Percentiles rank a stretch among this genome's conserved stretches.
Conservation (phyloP, 2,113 vertebrate species). For the Boulengeromyrus knoepffleri region DNA sequence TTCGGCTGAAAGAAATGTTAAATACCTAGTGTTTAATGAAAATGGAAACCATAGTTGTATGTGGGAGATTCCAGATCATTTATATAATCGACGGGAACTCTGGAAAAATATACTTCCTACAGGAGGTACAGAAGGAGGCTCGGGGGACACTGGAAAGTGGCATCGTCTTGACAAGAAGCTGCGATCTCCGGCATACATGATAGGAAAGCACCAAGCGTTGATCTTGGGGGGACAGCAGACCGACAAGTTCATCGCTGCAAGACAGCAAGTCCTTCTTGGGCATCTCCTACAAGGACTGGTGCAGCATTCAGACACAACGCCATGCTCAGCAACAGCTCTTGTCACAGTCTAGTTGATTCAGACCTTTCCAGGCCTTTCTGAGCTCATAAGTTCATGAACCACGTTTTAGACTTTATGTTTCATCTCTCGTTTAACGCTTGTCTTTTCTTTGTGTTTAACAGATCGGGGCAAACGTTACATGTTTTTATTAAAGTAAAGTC, state of each 20-base stretch:
- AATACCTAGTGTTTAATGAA: not conserved
- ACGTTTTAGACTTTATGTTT: not conserved
- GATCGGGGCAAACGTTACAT: conserved; percentile 42
- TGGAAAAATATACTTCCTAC: not conserved
- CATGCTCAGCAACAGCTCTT: not conserved
- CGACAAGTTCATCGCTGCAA: not conserved
- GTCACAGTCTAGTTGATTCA: not conserved
- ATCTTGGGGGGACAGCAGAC: not conserved
- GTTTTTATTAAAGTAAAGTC: conserved; percentile 37
- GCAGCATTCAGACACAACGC: not conserved
- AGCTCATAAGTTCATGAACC: not conserved
- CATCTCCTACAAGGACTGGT: not conserved
- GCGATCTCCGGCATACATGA: not conserved
- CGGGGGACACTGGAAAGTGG: not conserved
- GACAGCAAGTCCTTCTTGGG: not conserved
- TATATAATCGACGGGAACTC: not conserved
- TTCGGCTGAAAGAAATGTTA: not conserved
- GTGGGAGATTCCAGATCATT: not conserved
- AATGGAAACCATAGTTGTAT: not conserved
- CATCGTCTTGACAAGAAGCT: not conserved
- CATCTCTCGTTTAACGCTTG: not conserved
- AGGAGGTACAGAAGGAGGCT: not conserved
- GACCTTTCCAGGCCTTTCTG: not conserved
- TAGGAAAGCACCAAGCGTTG: not conserved
- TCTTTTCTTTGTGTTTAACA: not conserved